These are phyloP conservation scores for Styela clava DNA, from an alignment of 23 tunicate species.

Conservation along the genomic window DNA sequence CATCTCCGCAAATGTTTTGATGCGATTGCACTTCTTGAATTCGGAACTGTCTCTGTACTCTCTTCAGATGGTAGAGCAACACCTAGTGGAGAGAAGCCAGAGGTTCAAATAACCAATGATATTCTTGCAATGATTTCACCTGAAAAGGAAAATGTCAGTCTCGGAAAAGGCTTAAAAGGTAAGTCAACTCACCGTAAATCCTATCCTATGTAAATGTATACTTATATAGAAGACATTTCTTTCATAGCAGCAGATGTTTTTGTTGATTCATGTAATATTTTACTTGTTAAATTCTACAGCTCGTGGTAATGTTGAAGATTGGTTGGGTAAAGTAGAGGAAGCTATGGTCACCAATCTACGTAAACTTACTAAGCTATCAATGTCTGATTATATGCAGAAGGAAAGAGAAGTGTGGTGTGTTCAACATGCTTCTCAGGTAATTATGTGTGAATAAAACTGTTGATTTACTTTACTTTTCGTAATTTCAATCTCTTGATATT, in stretches of 20 bases:
- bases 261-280: background rate
- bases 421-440: constrained; percentile 75
- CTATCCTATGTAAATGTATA: background rate
- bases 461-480: too few relatives aligned
- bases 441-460: too few relatives aligned
- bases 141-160: constrained; percentile 86
- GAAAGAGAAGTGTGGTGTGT: constrained; percentile 91
- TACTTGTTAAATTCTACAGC: constrained; percentile 48
- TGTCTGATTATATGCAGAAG: constrained; percentile 67
- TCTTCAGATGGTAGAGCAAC: constrained; percentile 77
- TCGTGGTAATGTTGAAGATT: constrained; percentile 99
- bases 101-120: constrained; percentile 83
- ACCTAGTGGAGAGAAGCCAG: constrained; percentile 73
- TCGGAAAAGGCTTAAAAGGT: constrained; percentile 99
- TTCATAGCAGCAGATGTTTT: background rate
- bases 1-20: constrained; percentile 99
- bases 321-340: constrained; percentile 99
- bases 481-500: too few relatives aligned
- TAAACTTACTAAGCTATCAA: constrained; percentile 83
- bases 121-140: constrained; percentile 99
- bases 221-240: too few relatives aligned
- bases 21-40: constrained; percentile 94
- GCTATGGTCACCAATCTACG: constrained; percentile 95
- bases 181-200: constrained; percentile 1
- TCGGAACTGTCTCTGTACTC: constrained; percentile 67